phyloP scores from a whole-genome alignment of 2,888 invertebrate species.

The Hartigia nigra region DNA sequence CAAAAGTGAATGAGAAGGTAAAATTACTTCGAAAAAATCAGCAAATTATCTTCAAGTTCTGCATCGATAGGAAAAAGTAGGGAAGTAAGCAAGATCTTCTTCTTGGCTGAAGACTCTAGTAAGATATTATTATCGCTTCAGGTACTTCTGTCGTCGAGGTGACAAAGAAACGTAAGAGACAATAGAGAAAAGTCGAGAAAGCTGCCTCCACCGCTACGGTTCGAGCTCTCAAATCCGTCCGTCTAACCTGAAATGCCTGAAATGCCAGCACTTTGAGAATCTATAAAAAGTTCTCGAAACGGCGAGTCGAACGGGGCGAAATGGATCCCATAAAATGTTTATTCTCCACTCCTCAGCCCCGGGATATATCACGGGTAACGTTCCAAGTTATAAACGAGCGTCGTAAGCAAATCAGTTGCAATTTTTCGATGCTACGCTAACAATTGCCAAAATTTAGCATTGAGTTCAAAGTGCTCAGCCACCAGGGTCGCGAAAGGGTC shows the following conservation, averaged over 20 bases:
- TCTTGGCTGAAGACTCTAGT: background rate
- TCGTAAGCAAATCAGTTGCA: slow-evolving; percentile 32
- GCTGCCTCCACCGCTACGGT: background rate
- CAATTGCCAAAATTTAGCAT: no score
- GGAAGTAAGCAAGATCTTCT: background rate
- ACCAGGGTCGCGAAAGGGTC: no score
- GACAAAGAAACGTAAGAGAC: background rate
- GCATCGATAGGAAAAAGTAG: background rate
- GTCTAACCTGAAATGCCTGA: slow-evolving; percentile 30
- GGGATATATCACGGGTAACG: background rate
- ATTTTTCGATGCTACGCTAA: slow-evolving; percentile 9
- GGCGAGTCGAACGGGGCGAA: slow-evolving; percentile 30
- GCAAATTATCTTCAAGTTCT: background rate
- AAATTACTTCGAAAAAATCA: background rate
- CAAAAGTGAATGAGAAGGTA: background rate
- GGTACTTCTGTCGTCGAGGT: slow-evolving; percentile 4
- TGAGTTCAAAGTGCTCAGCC: no score
- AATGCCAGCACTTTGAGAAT: slow-evolving; percentile 42
- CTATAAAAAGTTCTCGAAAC: slow-evolving; percentile 48
- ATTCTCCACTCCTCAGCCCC: slow-evolving; percentile 28
- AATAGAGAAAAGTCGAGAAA: background rate
- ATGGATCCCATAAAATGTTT: slow-evolving; percentile 48
- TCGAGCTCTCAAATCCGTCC: slow-evolving; percentile 3
- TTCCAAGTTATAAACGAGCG: slow-evolving; percentile 17
- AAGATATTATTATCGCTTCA: slow-evolving; percentile 16